These are phyloP conservation scores for Crotalus adamanteus DNA, from an alignment of 2,797 vertebrate species.

Conservation along the genomic window DNA sequence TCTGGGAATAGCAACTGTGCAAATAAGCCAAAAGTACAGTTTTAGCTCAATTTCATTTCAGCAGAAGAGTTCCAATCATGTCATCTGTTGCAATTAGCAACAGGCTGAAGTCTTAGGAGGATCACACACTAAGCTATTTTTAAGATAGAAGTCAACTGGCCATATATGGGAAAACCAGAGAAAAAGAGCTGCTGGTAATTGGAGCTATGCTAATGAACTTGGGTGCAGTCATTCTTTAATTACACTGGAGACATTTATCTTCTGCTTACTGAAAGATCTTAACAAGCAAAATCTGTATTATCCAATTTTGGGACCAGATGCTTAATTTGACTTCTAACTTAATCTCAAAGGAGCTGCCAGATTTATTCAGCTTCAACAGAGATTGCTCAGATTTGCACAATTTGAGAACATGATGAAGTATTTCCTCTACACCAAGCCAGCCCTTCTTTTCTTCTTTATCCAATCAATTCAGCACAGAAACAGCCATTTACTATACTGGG, in stretches of 20 bases:
- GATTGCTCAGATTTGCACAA: background rate
- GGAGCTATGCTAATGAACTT: constrained; percentile 62
- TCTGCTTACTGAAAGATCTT: constrained; percentile 59
- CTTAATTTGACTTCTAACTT: constrained; percentile 58
- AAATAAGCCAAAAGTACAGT: constrained; percentile 1
- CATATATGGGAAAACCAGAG: constrained; percentile 28
- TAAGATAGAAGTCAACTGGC: constrained; percentile 4
- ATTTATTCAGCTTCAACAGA: constrained; percentile 42
- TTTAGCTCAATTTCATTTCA: background rate
- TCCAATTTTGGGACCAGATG: constrained; percentile 65
- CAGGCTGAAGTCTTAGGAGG: background rate
- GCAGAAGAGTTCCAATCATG: background rate
- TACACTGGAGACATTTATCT: constrained; percentile 63
- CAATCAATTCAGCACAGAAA: background rate
- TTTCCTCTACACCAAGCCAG: background rate
- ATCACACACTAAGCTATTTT: background rate
- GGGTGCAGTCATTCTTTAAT: constrained; percentile 58
- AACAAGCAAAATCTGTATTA: constrained; percentile 62
- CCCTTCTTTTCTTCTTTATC: background rate
- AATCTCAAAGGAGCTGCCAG: constrained; percentile 52
- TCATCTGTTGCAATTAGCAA: background rate
- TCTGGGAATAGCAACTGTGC: constrained; percentile 1
- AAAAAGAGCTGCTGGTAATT: constrained; percentile 55
- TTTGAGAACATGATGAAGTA: constrained; percentile 39
- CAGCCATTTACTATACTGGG: background rate